Base-by-base conservation (phyloP, 1,140 invertebrate species). In the Mycetomoellerius zeteki region DNA sequence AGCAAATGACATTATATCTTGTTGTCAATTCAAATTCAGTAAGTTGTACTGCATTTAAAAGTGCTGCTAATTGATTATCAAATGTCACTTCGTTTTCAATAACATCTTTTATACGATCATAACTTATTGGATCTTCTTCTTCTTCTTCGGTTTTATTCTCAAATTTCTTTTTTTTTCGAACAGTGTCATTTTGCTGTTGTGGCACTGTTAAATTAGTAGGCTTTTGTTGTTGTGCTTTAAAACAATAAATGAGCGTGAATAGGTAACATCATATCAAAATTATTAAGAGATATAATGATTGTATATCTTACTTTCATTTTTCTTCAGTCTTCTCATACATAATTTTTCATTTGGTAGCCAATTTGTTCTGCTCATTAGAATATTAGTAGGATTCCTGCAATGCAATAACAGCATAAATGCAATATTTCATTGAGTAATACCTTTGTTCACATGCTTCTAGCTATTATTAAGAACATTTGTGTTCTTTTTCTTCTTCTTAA, bases 1-100 rank as follows among this genome's bases (percentile, higher is more conserved):
- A 5, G 73, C 93, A 95, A 71, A 95, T 90, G 8, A 81, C 33
- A 27, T 92, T 80, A 69, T 94, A 95, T 58, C 85, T 86, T 21
- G 47, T 54, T 58, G 92, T 88, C 14, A 95, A 85, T 80, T 96
- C 94, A 16, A 91, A 72, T 56, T 95, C 93, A 21, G 94, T 95
- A 16, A 96, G 93, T 52, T 95, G 93, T 58, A 97, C 90, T 30
- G 93, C 87, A 0, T 93, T 85, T 78, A 96, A 76, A 78, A 97
- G 91, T 16, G 86, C 90, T 24, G 88, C 80, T n/a, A 96, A 64
- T 89, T 97, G 96, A 12, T 93, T 75, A 14, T 95, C 92, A 89
- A 96, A 96, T 21, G 93, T 92, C 0, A 92, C 64, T 52, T 92
- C 73, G n/a, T 84, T 78, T 64, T 94, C 86, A 27, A 96, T 85